Percentiles rank a stretch among this genome's conserved stretches.
These are phyloP conservation scores for Tylochromis polylepis DNA, from an alignment of 2,113 vertebrate species.

Conservation along the genomic window DNA sequence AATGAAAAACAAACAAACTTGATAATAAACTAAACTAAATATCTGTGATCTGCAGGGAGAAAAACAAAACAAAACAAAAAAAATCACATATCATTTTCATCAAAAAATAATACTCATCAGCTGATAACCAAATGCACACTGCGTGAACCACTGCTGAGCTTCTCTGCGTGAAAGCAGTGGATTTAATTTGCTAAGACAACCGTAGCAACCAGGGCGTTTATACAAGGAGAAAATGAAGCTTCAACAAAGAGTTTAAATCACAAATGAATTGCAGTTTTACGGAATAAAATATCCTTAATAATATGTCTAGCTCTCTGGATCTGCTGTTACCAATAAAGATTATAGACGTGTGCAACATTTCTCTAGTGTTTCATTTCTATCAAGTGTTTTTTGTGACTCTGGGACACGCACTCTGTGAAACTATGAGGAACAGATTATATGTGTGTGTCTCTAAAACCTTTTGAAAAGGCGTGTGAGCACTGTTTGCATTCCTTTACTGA, in stretches of 20 bases:
- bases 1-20: slow-evolving; percentile 11
- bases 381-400: background rate
- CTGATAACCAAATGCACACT: slow-evolving; percentile 72
- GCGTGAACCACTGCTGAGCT: background rate
- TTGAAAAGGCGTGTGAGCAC: background rate
- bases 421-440: background rate
- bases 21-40: slow-evolving; percentile 49
- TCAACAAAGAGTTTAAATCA: background rate
- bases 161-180: background rate
- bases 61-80: slow-evolving; percentile 26
- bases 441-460: background rate
- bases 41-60: slow-evolving; percentile 53
- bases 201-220: slow-evolving; percentile 31
- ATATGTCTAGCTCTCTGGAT: background rate
- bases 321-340: background rate
- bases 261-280: background rate
- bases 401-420: background rate
- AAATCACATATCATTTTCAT: slow-evolving; percentile 57
- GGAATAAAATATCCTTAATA: background rate
- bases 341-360: background rate
- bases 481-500: background rate
- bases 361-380: background rate
- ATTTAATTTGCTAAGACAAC: background rate
- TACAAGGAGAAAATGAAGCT: background rate
- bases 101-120: slow-evolving; percentile 52